These are phyloP conservation scores for Athene cunicularia DNA, from an alignment of 2,113 vertebrate genomes.

Conservation along the genomic window DNA sequence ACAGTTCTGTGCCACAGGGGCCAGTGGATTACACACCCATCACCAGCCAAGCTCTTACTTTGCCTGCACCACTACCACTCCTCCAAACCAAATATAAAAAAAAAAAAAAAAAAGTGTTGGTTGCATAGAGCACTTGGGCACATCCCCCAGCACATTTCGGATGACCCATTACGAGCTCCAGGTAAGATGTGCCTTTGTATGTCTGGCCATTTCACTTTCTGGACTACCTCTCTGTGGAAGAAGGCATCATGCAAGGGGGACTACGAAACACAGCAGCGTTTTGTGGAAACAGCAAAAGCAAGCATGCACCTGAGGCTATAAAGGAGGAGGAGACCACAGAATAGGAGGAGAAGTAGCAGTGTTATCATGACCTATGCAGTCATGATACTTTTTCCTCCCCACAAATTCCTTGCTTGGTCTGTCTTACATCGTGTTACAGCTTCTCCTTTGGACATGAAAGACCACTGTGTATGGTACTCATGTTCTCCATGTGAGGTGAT, in stretches of 20 bases:
- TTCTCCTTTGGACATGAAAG: background rate
- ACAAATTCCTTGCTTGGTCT: background rate
- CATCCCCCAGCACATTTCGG: background rate
- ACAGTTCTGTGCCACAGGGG: background rate
- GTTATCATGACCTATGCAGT: background rate
- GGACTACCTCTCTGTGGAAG: background rate
- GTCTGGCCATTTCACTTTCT: background rate
- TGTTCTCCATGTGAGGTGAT: background rate
- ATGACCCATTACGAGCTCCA: background rate
- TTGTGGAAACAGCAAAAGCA: background rate
- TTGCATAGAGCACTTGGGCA: background rate
- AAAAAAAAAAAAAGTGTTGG: background rate
- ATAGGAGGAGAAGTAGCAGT: background rate
- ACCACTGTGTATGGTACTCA: rapidly evolving
- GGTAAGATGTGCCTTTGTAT: background rate
- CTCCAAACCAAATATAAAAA: background rate
- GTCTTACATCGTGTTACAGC: background rate
- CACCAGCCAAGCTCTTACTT: background rate
- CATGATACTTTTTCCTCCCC: background rate
- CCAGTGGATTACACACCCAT: background rate
- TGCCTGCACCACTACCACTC: background rate
- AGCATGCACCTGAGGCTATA: background rate
- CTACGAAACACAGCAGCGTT: background rate
- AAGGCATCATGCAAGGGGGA: background rate
- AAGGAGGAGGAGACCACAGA: background rate